Base-by-base conservation (phyloP, 2,113 vertebrate species). In the Abramis brama region DNA sequence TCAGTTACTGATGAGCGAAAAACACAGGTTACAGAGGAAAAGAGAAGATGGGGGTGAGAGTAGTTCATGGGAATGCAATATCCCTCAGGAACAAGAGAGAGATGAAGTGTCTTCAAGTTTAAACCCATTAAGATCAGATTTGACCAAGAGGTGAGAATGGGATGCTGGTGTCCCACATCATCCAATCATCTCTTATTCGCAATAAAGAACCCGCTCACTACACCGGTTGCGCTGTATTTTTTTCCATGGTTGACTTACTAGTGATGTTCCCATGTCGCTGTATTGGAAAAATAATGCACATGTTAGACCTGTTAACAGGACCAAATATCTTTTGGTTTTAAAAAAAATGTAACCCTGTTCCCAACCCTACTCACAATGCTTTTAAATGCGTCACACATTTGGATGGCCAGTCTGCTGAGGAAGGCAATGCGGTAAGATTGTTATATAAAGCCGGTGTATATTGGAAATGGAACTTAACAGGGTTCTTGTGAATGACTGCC, bases 1-100 rank as follows among this genome's bases (percentile, higher is more conserved):
- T 98, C 95, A 96, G 95, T 97, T 97, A 96, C 96, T 97, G 96
- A 97, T 96, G 96, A 95, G 95, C 97, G 96, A 96, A 96, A 96
- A 96, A 97, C 95, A 95, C 95, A 95, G 96, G 97, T 96, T 96
- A 96, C 95, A 95, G 94, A 94, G 94, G 5, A 47, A 13, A 47
- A 45, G 95, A 95, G 92, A 94, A 94, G 92, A 93, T 75, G 66
- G 77, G 45, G 2, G 12, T 21, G 39, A 8, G 17, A 74, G 78
- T 30, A 17, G n/a, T 70, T 52, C 55, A 74, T 39, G 81, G 23
- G 36, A 62, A 36, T 25, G 43, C 36, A 27, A 62, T n/a, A 39
- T 47, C 23, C 11, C 1, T 57, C 23, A n/a, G 33, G 43, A 50
- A 23, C 15, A 57, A 10, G 2, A 84, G 17, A 36, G 25, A 66